These are phyloP conservation scores for Nephotettix cincticeps DNA, from an alignment of 1,140 invertebrate genomes.

Conservation along the genomic window DNA sequence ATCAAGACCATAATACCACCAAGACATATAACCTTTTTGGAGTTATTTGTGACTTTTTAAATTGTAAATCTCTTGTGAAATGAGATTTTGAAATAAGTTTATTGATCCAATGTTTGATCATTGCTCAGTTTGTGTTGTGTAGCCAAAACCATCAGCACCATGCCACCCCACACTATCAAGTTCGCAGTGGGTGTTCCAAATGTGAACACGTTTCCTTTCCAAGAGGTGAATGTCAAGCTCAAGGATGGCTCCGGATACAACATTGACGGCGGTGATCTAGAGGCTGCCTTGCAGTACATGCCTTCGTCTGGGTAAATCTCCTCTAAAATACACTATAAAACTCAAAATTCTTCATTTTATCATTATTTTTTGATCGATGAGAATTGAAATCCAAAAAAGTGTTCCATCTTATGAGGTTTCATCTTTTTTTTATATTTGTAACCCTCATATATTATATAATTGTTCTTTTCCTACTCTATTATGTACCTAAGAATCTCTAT, in stretches of 20 bases:
- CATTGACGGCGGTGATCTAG: conserved; percentile 59
- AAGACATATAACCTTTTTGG: too few relatives aligned
- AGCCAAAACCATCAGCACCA: conserved; percentile 65
- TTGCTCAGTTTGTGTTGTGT: conserved; percentile 40
- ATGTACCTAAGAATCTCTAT: too few relatives aligned
- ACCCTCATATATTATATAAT: too few relatives aligned
- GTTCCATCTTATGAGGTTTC: too few relatives aligned
- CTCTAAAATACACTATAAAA: too few relatives aligned
- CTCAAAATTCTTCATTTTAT: too few relatives aligned
- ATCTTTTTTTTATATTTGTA: too few relatives aligned
- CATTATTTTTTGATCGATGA: too few relatives aligned
- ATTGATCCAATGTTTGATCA: not conserved
- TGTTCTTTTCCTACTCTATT: too few relatives aligned
- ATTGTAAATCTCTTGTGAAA: not conserved
- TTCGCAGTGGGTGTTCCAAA: conserved; percentile 79
- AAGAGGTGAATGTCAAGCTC: conserved; percentile 60
- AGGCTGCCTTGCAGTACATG: conserved; percentile 68
- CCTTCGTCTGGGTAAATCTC: conserved; percentile 63
- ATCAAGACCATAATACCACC: too few relatives aligned
- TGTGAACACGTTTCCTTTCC: conserved; percentile 71
- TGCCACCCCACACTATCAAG: conserved; percentile 65
- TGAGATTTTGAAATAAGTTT: too few relatives aligned
- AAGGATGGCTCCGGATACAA: conserved; percentile 58
- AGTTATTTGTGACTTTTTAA: not conserved
- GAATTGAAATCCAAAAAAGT: too few relatives aligned